Evolutionary conservation across 1,140 invertebrate genomes (phyloP), one percentile per base, ranked within the genome.

Genomic region (Drosophila yakuba): DNA sequence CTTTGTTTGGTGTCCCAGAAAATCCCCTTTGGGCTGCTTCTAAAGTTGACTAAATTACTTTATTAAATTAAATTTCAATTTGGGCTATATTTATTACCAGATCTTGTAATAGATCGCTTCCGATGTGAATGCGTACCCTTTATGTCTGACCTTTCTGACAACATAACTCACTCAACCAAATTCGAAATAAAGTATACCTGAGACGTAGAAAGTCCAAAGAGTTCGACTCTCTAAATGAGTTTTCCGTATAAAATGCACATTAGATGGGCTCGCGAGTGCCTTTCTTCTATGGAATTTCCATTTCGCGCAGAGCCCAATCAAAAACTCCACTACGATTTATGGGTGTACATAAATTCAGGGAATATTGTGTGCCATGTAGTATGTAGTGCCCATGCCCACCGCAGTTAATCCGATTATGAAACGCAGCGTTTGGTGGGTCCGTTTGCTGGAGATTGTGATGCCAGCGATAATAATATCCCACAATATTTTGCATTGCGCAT

Each of bases 381-480:
- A 32, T 20, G 7, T 10, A 32, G 32, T 17, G 41, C 17, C 32
- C 32, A 32, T 90, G 90, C 85, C 85, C 80, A 89, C 85, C 85
- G 85, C 85, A 89, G 85, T 89, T 89, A 89, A 89, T 78, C 85
- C 58, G 85, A 84, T 89, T 89, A 89, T 80, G 74, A 90, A 89
- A 77, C 56, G 72, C 62, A 52, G 62, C 57, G 71, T 56, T 64
- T 41, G 59, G 59, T 28, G 72, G 72, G 2, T 50, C 17, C 66
- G 39, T 20, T 20, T 20, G 20, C 4, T 56, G 50, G 41, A 32
- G 57, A 63, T 63, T 51, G 60, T 25, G 74, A 68, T 75, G 52
- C 25, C 25, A 25, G 4, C 56, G 68, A 44, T 74, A 52, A 80
- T 74, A 54, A 81, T 71, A 59, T 77, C 35, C 41, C 57, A 67